Percentiles rank a stretch among this genome's conserved stretches.
Conservation (phyloP, 2,888 invertebrate genomes). For the Plagodis dolabraria region DNA sequence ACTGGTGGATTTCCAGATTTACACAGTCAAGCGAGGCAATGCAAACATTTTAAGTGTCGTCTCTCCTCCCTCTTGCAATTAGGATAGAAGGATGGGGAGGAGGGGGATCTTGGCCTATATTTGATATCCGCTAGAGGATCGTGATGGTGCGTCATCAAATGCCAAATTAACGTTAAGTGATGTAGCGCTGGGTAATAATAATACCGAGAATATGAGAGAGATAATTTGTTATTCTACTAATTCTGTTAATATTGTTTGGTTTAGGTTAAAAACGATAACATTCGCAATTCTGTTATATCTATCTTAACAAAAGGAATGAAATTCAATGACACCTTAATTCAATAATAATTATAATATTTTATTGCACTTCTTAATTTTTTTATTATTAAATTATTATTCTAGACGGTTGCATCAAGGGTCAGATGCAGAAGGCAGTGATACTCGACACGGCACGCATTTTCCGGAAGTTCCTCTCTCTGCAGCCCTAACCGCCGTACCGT, state of each 20-base stretch:
- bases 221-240: not conserved
- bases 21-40: conserved; percentile 9
- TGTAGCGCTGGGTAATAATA: conserved; percentile 11
- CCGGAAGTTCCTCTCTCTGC: no score
- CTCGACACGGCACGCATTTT: no score
- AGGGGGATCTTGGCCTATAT: conserved; percentile 22
- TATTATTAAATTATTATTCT: no score
- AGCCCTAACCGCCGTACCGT: no score
- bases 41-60: conserved; percentile 22
- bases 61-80: conserved; percentile 16
- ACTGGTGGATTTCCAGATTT: conserved; percentile 1
- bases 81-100: conserved; percentile 10
- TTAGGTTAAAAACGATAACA: no score
- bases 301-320: no score
- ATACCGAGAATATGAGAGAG: conserved; percentile 1
- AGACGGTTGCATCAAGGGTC: no score
- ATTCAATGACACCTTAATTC: no score
- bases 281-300: no score
- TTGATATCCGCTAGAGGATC: conserved; percentile 22
- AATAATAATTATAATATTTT: no score
- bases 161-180: conserved; percentile 23
- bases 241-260: not conserved
- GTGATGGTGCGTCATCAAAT: conserved; percentile 27
- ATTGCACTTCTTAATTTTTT: no score
- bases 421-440: no score